A percentile compares a stretch with the other conserved stretches of the same genome.
phyloP scores from a whole-genome alignment of 2,888 invertebrate species.

The Spisula subtruncata region DNA sequence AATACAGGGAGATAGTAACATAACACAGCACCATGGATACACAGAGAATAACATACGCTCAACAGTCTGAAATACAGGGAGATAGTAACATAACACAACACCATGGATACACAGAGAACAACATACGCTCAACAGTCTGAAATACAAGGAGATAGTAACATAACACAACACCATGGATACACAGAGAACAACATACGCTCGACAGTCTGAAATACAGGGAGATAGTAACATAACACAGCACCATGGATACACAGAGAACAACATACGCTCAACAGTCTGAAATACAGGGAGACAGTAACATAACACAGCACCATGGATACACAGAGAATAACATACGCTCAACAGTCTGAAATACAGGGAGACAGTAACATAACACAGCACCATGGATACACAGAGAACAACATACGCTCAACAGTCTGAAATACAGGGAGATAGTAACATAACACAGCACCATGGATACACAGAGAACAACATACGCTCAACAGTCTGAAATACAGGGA shows the following conservation, averaged over 20 bases:
- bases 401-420: conserved; percentile 79
- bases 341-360: no score
- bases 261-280: conserved; percentile 79
- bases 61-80: no score
- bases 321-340: conserved; percentile 81
- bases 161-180: conserved; percentile 80
- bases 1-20: no score
- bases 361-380: conserved; percentile 77
- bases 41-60: conserved; percentile 81
- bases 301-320: conserved; percentile 80
- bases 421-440: no score
- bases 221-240: conserved; percentile 78
- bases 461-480: conserved; percentile 81
- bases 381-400: conserved; percentile 82
- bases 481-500: no score
- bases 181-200: conserved; percentile 81
- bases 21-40: conserved; percentile 80
- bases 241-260: conserved; percentile 82
- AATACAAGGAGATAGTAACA: no score
- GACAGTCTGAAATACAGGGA: no score
- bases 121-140: conserved; percentile 79
- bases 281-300: no score
- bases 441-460: conserved; percentile 80
- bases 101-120: conserved; percentile 82
- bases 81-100: conserved; percentile 78